These are phyloP conservation scores for Phylloscopus collybita DNA, from an alignment of 2,797 vertebrate genomes.

Conservation along the genomic window DNA sequence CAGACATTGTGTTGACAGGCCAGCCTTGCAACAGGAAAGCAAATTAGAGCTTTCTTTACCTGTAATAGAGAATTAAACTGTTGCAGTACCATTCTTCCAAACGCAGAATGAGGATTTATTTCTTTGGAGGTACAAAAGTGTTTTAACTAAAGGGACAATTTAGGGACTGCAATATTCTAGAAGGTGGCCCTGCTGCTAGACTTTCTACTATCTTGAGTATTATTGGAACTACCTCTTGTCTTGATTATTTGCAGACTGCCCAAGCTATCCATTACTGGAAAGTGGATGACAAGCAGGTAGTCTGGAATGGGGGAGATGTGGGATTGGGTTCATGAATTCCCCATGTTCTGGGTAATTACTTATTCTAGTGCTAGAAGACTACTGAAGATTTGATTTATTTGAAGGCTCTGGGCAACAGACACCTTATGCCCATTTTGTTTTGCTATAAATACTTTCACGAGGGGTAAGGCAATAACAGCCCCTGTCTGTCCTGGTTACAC, in stretches of 20 bases:
- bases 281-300: neutral
- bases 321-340: neutral
- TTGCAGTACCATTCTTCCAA: neutral
- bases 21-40: neutral
- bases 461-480: neutral
- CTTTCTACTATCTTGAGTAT: neutral
- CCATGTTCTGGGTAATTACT: neutral
- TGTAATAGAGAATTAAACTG: neutral
- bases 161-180: neutral
- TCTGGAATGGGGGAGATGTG: neutral
- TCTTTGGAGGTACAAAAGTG: neutral
- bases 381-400: neutral
- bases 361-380: neutral
- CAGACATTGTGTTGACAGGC: neutral
- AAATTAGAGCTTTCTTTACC: neutral
- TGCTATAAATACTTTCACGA: neutral
- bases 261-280: neutral
- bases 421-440: neutral
- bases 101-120: neutral
- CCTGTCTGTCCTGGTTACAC: neutral
- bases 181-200: neutral
- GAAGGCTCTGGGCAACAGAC: neutral
- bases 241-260: neutral
- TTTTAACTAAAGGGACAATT: neutral
- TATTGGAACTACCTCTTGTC: neutral